phyloP scores from a whole-genome alignment of 2,113 vertebrate species.

The Peromyscus californicus region DNA sequence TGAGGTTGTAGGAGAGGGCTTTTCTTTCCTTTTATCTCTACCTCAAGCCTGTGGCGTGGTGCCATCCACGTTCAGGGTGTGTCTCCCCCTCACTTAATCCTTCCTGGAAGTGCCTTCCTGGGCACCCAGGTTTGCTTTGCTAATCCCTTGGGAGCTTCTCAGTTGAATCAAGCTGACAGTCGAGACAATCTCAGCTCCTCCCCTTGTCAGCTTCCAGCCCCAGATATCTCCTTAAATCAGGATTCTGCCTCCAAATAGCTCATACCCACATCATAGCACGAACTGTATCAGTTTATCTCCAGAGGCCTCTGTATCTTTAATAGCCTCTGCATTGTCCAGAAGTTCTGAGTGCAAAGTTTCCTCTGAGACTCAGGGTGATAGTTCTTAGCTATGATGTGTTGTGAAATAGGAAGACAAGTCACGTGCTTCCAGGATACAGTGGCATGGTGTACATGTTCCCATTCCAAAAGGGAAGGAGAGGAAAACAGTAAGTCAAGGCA shows the following conservation, averaged over 20 bases:
- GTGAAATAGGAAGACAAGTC: background rate
- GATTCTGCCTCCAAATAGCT: background rate
- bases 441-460: background rate
- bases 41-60: background rate
- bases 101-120: background rate
- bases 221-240: background rate
- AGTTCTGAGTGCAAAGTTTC: background rate
- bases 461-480: background rate
- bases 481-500: background rate
- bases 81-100: background rate
- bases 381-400: background rate
- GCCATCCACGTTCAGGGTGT: background rate
- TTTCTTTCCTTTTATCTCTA: background rate
- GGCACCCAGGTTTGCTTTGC: background rate
- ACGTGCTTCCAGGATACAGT: background rate
- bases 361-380: background rate
- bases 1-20: background rate
- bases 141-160: background rate
- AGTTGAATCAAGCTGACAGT: background rate
- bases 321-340: background rate
- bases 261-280: background rate
- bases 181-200: background rate
- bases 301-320: background rate
- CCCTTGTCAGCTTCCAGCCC: background rate
- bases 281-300: background rate